Evolutionary conservation across 2,113 vertebrate species (phyloP).

Genomic region (Sceloporus tristichus): DNA sequence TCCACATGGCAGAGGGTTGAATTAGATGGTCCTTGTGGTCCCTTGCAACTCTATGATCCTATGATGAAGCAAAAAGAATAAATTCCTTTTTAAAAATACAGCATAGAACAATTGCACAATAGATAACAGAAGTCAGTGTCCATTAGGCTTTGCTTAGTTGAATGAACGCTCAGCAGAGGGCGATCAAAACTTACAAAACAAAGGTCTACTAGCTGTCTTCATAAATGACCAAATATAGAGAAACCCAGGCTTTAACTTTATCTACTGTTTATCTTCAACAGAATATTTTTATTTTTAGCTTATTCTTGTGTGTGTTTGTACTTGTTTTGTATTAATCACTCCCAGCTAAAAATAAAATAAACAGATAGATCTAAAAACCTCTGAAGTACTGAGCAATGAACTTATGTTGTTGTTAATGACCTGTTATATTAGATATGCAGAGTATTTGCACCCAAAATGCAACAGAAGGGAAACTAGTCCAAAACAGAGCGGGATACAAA

Average conservation of each 20-base stretch:
- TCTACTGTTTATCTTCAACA: neutral
- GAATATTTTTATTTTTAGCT: too few species aligned
- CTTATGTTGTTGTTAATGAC: neutral
- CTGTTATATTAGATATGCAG: neutral
- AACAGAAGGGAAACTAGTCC: neutral
- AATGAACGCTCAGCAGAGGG: constrained; percentile 36
- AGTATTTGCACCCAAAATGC: neutral
- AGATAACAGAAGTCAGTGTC: too few species aligned
- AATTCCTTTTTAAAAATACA: neutral
- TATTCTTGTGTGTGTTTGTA: too few species aligned
- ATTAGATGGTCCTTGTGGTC: too few species aligned
- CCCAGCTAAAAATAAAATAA: neutral
- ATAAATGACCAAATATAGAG: neutral
- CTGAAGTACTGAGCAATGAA: neutral
- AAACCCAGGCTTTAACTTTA: neutral
- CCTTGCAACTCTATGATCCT: too few species aligned
- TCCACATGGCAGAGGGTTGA: too few species aligned
- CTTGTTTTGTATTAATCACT: neutral
- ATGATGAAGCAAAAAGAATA: too few species aligned
- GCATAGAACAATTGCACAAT: neutral
- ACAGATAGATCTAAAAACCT: neutral
- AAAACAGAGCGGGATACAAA: neutral
- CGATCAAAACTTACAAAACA: constrained; percentile 7
- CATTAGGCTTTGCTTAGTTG: neutral
- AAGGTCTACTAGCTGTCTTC: neutral